These are phyloP conservation scores for Epistrophe eligans DNA, from an alignment of 2,888 invertebrate genomes.

Conservation along the genomic window DNA sequence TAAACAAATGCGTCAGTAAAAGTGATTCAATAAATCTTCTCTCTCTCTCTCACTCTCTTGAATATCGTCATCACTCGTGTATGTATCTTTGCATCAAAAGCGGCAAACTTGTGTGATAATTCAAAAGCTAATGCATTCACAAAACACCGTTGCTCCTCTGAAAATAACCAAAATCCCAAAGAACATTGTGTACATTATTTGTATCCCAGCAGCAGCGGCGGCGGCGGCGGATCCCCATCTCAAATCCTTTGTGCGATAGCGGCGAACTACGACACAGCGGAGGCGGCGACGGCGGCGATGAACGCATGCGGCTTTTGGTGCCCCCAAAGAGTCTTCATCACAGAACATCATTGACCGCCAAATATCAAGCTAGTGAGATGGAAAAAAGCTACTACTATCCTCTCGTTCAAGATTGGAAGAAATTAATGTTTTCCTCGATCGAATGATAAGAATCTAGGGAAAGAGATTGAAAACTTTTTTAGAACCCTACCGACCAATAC, in stretches of 20 bases:
- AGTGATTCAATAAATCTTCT: constrained; percentile 65
- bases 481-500: constrained; percentile 65
- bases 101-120: constrained; percentile 74
- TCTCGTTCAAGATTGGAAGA: constrained; percentile 61
- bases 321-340: constrained; percentile 8
- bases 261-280: neutral
- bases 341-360: constrained; percentile 66
- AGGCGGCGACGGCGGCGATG: neutral
- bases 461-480: constrained; percentile 73
- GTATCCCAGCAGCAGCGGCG: constrained; percentile 52
- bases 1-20: constrained; percentile 64
- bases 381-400: constrained; percentile 56
- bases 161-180: constrained; percentile 36
- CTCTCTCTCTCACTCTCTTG: constrained; percentile 1
- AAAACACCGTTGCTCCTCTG: constrained; percentile 42
- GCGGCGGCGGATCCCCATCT: constrained; percentile 1
- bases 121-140: constrained; percentile 72
- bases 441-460: constrained; percentile 75
- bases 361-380: constrained; percentile 52
- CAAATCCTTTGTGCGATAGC: constrained; percentile 63
- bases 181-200: constrained; percentile 70
- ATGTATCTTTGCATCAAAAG: constrained; percentile 54
- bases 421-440: constrained; percentile 73
- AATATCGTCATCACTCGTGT: constrained; percentile 13
- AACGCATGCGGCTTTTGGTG: constrained; percentile 26